phyloP scores from a whole-genome alignment of 2,113 vertebrate species.

The Pollimyrus isidori region DNA sequence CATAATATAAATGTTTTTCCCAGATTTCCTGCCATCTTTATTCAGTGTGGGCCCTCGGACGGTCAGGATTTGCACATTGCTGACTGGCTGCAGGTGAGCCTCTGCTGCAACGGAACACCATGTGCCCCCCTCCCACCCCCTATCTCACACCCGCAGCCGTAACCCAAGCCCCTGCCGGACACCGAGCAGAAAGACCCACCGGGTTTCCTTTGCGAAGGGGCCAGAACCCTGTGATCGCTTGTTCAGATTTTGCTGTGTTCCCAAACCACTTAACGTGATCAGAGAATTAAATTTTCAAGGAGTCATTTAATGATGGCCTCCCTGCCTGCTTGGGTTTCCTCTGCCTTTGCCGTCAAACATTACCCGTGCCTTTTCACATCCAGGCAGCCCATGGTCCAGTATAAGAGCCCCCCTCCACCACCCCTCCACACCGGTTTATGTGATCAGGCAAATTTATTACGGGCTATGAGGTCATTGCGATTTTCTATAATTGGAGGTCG shows the following conservation, averaged over 20 bases:
- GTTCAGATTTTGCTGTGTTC: slow-evolving; percentile 64
- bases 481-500: slow-evolving; percentile 78
- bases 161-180: neutral
- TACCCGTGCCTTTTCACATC: slow-evolving; percentile 29
- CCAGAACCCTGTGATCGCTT: slow-evolving; percentile 57
- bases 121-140: too few relatives aligned
- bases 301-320: slow-evolving; percentile 56
- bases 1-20: neutral
- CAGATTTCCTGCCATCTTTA: neutral
- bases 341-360: slow-evolving; percentile 38
- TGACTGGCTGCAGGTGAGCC: too few relatives aligned
- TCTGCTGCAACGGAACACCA: too few relatives aligned
- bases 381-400: slow-evolving; percentile 18
- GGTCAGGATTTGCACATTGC: neutral
- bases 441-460: slow-evolving; percentile 79
- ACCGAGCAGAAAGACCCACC: slow-evolving; percentile 30
- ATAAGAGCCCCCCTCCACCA: slow-evolving; percentile 25
- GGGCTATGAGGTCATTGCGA: slow-evolving; percentile 70
- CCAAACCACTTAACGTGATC: slow-evolving; percentile 73
- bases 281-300: slow-evolving; percentile 75
- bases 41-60: neutral
- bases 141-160: neutral
- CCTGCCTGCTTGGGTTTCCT: slow-evolving; percentile 56
- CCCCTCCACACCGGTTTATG: slow-evolving; percentile 38
- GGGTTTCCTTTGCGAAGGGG: slow-evolving; percentile 46